A percentile compares a stretch with the other conserved stretches of the same genome.
Conservation (phyloP, 2,113 vertebrate genomes). For the Pholis gunnellus region DNA sequence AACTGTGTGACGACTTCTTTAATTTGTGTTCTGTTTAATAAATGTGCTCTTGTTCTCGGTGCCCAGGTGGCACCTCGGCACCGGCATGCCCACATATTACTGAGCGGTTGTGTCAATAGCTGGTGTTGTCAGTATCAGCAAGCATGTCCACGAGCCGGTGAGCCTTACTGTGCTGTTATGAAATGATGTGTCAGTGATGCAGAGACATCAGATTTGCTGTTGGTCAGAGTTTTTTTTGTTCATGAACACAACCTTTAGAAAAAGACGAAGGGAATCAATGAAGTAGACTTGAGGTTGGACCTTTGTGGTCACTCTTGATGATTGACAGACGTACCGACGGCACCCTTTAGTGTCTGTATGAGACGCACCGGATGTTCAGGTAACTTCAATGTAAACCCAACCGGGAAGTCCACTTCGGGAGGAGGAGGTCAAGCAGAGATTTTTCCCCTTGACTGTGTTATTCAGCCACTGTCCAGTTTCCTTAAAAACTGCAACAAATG, state of each 20-base stretch:
- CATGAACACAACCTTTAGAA: no score
- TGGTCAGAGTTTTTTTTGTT: no score
- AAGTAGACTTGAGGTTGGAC: no score
- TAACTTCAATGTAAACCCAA: no score
- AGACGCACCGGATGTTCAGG: no score
- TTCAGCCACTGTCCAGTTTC: not conserved
- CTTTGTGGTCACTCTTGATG: not conserved
- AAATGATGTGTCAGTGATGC: not conserved
- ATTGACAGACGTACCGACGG: no score
- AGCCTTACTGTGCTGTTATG: conserved; percentile 6
- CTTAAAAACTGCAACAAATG: conserved; percentile 1
- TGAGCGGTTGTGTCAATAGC: conserved; percentile 76
- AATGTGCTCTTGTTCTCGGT: not conserved
- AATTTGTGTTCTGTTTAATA: not conserved
- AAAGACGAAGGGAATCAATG: not conserved
- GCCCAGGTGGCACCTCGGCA: not conserved
- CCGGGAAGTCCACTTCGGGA: no score
- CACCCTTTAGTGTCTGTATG: no score
- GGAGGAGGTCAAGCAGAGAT: not conserved
- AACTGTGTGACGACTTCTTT: not conserved
- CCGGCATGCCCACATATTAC: conserved; percentile 30
- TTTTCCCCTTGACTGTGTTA: conserved; percentile 19
- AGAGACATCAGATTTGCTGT: not conserved
- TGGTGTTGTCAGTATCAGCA: conserved; percentile 71
- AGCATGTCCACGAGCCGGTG: conserved; percentile 13